Base-by-base conservation (phyloP, 2,888 invertebrate genomes). In the Lydus trimaculatus region DNA sequence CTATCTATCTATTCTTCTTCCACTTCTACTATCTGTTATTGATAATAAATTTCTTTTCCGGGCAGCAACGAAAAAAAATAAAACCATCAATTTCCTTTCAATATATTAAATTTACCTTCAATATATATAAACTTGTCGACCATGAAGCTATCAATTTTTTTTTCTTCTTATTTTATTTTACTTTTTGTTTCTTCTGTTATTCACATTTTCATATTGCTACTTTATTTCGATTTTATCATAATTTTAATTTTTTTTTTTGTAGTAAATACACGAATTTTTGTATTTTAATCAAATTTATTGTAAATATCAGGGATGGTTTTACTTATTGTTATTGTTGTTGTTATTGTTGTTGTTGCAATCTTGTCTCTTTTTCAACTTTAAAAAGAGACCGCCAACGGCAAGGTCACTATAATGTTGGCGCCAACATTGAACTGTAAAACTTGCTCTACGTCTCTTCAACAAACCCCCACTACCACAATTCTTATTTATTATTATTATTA, bases 361-460 rank as follows among this genome's bases (percentile, higher is more conserved):
- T 48, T 20, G 43, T 43, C 43, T 17, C 20, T 48, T 17, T 43
- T 43, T 20, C 20, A 48, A 48, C 9, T 20, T 48, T 20, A 20
- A 48, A 36, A 48, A 48, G 64, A 67, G 62, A 59, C 64, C 56
- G 70, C 70, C 70, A 28, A 61, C 62, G 75, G 74, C 77, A 77
- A 77, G 77, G 77, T 77, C 76, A 75, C 70, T 68, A 66, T 71
- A 72, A 69, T 23, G 48, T 48, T 76, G 77, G 77, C 77, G 77
- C 77, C 77, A 48, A 77, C 74, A 73, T 68, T 63, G 72, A 76
- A 77, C 75, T 75, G 76, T 74, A 74, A 75, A 75, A 66, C 65
- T 65, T 39, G 65, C 65, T 63, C 31, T n/a, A 33, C 60, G 31
- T 31, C 8, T 48, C 17, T 6, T 4, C 0, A 13, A 3, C 13